These are phyloP conservation scores for Rapana venosa DNA, from an alignment of 2,888 invertebrate species.

Conservation along the genomic window DNA sequence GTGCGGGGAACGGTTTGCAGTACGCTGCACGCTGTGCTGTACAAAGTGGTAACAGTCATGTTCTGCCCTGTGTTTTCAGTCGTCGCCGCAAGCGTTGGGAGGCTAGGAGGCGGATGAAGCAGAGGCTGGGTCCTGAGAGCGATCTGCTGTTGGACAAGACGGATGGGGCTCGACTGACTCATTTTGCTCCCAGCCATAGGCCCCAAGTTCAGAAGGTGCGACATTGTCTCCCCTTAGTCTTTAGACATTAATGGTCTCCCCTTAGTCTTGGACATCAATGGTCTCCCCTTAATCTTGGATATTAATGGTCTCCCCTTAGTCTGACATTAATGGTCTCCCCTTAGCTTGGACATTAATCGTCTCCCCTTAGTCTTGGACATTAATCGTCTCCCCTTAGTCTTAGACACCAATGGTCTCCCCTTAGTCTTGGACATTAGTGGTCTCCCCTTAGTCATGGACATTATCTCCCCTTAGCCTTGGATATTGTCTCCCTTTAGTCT, in stretches of 20 bases:
- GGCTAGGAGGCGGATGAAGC: slow-evolving; percentile 49
- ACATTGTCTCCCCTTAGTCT: too few relatives aligned
- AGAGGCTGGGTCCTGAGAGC: slow-evolving; percentile 57
- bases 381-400: too few relatives aligned
- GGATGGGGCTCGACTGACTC: slow-evolving; percentile 45
- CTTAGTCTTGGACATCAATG: too few relatives aligned
- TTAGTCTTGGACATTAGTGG: neutral
- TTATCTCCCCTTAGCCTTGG: neutral
- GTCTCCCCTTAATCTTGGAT: too few relatives aligned
- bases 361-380: too few relatives aligned
- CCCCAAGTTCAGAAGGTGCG: slow-evolving; percentile 34
- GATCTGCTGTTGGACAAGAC: slow-evolving; percentile 56
- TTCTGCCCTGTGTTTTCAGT: slow-evolving; percentile 45
- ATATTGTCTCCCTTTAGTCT: too few relatives aligned
- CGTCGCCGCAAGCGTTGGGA: slow-evolving; percentile 53
- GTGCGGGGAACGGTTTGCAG: too few relatives aligned
- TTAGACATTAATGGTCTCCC: neutral
- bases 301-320: too few relatives aligned
- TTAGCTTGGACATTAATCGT: too few relatives aligned
- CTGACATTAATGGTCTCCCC: neutral
- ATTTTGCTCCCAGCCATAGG: slow-evolving; percentile 22
- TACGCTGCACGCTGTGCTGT: too few relatives aligned
- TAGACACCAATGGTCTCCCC: too few relatives aligned
- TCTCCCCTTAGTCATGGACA: neutral
- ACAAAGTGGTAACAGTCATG: too few relatives aligned